These are phyloP conservation scores for Heterodera schachtii DNA, from an alignment of 1,140 invertebrate genomes.

Conservation along the genomic window DNA sequence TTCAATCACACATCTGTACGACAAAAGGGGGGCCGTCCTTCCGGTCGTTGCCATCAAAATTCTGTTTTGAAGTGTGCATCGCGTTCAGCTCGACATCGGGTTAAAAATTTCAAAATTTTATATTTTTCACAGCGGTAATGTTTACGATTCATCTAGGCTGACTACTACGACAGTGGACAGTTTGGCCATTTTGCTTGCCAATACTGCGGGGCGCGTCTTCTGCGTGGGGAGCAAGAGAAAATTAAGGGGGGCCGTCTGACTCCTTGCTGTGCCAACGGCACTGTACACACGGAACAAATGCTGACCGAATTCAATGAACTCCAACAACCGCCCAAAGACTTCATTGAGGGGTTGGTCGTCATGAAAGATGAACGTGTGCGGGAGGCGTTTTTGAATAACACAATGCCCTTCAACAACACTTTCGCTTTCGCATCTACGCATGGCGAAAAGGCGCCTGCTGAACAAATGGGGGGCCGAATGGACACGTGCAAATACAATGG, in stretches of 20 bases:
- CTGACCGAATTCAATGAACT: background rate
- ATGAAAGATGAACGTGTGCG: background rate
- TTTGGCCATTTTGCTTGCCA: background rate
- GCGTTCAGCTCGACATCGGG: background rate
- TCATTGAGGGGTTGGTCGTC: background rate
- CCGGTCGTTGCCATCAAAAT: background rate
- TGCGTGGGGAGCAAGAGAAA: background rate
- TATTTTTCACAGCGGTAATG: background rate
- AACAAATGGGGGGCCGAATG: background rate
- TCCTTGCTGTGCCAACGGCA: background rate
- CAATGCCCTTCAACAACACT: background rate
- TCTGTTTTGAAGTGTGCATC: background rate
- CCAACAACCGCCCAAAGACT: background rate
- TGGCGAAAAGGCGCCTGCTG: background rate
- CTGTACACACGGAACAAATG: background rate
- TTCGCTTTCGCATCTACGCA: background rate
- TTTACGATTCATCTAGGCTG: background rate
- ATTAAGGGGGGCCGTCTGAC: background rate
- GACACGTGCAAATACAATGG: background rate
- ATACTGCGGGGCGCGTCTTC: background rate
- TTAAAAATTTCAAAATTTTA: background rate
- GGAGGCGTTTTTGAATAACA: background rate
- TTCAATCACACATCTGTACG: background rate
- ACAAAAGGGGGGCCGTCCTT: background rate
- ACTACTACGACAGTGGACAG: constrained; percentile 5